Base-by-base conservation (phyloP, 2,888 invertebrate genomes). In the Rosalia funebris region DNA sequence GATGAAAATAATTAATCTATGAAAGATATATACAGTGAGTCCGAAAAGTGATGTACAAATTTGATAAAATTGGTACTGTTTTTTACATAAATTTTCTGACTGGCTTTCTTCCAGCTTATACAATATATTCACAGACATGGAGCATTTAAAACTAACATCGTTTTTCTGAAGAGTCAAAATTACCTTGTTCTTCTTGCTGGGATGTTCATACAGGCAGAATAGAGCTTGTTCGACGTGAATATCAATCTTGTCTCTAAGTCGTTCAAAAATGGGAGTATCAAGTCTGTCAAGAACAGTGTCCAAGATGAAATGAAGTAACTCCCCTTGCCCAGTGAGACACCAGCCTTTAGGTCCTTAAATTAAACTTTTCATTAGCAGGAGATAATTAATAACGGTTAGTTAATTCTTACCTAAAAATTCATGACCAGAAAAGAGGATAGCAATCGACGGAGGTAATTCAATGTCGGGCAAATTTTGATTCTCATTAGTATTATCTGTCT, bases 131-230 rank as follows among this genome's bases (percentile, higher is more conserved):
- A n/a, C n/a, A n/a, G n/a, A n/a, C n/a, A n/a, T n/a, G n/a, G n/a
- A n/a, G n/a, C n/a, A n/a, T n/a, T n/a, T n/a, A n/a, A n/a, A n/a
- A n/a, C n/a, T n/a, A n/a, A n/a, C n/a, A n/a, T n/a, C n/a, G n/a
- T n/a, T n/a, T n/a, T n/a, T n/a, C n/a, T n/a, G n/a, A n/a, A n/a
- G n/a, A n/a, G n/a, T 12, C 17, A 16, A 20, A 46, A 68, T 75
- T 67, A 84, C 85, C 75, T 87, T 88, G 53, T 84, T 87, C 73
- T 89, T 90, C 75, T 88, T 91, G 58, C 86, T 88, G 0, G 92
- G 92, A 82, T 93, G 91, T 0, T 91, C 90, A 79, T 91, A 96
- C 1, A 97, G 83, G 78, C 97, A 97, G 79, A 88, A 95, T 60
- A 91, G 85, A 62, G 89, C 87, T 82, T 97, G 96, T 75, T 96